A percentile compares a stretch with the other conserved stretches of the same genome.
Evolutionary conservation across 2,797 vertebrate genomes (phyloP).

Genomic region (Microtus agrestis): DNA sequence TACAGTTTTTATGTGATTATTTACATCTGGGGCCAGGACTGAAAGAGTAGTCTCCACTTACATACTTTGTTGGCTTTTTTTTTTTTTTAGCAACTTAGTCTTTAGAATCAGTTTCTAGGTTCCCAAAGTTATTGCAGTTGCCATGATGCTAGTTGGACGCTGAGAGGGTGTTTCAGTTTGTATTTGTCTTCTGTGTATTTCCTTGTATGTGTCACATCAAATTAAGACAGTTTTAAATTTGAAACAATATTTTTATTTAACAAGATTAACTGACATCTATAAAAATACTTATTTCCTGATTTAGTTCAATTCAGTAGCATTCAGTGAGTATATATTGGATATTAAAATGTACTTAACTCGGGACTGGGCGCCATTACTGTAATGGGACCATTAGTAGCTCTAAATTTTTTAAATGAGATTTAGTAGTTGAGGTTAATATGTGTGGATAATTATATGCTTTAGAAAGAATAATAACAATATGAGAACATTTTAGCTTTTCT

Average conservation of each 20-base stretch:
- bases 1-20: no score
- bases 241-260: conserved; percentile 27
- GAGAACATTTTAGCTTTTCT: conserved; percentile 12
- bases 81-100: not conserved
- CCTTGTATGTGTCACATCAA: not conserved
- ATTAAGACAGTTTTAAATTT: conserved; percentile 29
- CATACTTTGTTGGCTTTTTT: no score
- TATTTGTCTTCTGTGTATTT: not conserved
- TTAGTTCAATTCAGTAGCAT: conserved; percentile 35
- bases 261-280: not conserved
- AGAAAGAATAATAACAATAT: not conserved
- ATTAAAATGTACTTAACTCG: conserved; percentile 2
- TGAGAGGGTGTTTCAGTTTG: not conserved
- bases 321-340: not conserved
- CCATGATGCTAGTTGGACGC: not conserved
- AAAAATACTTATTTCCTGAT: not conserved
- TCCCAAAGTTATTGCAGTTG: not conserved
- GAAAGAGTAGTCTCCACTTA: no score
- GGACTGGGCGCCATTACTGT: not conserved
- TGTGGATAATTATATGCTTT: not conserved
- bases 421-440: not conserved
- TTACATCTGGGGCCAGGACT: no score
- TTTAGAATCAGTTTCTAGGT: conserved; percentile 5
- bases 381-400: not conserved
- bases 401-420: not conserved